Evolutionary conservation across 2,797 vertebrate genomes (phyloP), one percentile per base, ranked within the genome.

Genomic region (Gymnoscopelus braueri): DNA sequence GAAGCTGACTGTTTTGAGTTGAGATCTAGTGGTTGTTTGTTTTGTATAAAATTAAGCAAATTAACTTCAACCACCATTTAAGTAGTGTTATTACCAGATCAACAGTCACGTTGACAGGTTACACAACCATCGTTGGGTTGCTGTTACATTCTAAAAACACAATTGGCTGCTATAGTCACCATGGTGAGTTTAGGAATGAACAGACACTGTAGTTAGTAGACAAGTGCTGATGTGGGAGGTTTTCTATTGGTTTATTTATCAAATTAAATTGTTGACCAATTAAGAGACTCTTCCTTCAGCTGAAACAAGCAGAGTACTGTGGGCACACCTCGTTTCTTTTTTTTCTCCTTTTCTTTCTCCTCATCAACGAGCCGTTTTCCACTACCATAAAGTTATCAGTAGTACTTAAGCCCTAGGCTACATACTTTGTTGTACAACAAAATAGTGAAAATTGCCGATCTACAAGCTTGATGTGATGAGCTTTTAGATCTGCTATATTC

Each of bases 21-120:
- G 14, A 15, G 32, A n/a, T 60, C 9, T 23, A 14, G 15, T 15
- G 14, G 39, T n/a, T 68, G 14, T 69, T 57, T 13, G 54, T 13
- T 50, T 14, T 50, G 14, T 50, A 50, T 50, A 4, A 4, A 50
- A 12, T 50, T 29, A 29, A 29, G 26, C 26, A 29, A 29, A 29
- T 29, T 29, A 29, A 29, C 26, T 29, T 51, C 65, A 70, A 73
- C 78, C 66, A 68, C 74, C 63, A 19, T 24, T 62, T 23, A 54
- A 62, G 74, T 62, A 86, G 78, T 86, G 71, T 86, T 84, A 84
- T 69, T 15, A 65, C 61, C 66, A 12, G 68, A 10, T 24, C 71
- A 68, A 75, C 69, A 69, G 73, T 51, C 51, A 10, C 53, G 53
- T 3, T 13, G 54, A 54, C 63, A n/a, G 57, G 55, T 71, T 60